Evolutionary conservation across 37 sponge, comb jelly and placozoan genomes (phyloP).

Genomic region (Bolinopsis microptera): DNA sequence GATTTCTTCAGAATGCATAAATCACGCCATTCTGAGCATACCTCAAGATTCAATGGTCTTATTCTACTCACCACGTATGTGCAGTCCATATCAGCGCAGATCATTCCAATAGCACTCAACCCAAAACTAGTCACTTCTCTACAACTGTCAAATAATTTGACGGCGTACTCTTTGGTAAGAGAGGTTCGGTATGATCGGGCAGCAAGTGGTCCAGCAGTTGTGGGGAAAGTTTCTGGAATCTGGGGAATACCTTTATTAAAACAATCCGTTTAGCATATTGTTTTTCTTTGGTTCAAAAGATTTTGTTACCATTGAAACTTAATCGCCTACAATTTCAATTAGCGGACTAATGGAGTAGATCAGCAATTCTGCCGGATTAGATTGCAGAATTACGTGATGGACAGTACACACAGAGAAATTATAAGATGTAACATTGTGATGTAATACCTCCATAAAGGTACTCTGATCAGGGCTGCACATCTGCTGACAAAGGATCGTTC

Average conservation of each 20-base stretch:
- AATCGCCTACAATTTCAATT: too few relatives aligned
- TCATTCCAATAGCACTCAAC: neutral
- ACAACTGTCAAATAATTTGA: constrained; percentile 58
- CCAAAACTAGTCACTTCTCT: constrained; percentile 8
- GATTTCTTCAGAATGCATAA: too few relatives aligned
- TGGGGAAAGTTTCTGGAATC: neutral
- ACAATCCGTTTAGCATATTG: too few relatives aligned
- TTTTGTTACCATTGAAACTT: too few relatives aligned
- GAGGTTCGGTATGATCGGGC: constrained; percentile 21
- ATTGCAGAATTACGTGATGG: too few relatives aligned
- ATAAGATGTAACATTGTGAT: too few relatives aligned
- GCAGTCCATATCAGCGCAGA: neutral
- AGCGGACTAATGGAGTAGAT: too few relatives aligned
- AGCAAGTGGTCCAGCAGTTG: neutral
- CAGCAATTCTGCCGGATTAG: too few relatives aligned
- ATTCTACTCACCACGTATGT: neutral
- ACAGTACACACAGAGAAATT: too few relatives aligned
- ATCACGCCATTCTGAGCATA: too few relatives aligned
- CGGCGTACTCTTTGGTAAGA: constrained; percentile 57
- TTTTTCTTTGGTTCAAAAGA: too few relatives aligned
- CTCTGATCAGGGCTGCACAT: constrained; percentile 65
- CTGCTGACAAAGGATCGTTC: constrained; percentile 42
- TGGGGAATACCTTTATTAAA: neutral
- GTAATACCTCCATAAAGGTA: constrained; percentile 62
- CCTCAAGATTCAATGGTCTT: too few relatives aligned